phyloP scores from a whole-genome alignment of 2,113 vertebrate genomes.

The Romanogobio albipinnatus region DNA sequence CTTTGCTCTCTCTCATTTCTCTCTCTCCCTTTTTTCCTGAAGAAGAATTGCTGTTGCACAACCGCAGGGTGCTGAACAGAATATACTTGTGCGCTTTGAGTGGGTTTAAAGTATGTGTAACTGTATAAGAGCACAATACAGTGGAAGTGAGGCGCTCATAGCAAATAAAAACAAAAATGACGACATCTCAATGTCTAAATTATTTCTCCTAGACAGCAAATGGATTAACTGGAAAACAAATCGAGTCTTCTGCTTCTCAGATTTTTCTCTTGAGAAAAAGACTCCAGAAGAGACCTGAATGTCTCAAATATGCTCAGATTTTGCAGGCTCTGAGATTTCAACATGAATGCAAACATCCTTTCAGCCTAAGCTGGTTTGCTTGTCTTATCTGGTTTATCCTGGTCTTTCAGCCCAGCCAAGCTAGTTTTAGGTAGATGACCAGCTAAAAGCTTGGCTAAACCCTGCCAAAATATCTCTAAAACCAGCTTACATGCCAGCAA shows the following conservation, averaged over 20 bases:
- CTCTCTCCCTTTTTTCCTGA: constrained; percentile 35
- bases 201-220: background rate
- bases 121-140: background rate
- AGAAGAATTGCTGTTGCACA: constrained; percentile 47
- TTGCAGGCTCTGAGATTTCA: background rate
- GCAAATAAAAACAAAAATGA: background rate
- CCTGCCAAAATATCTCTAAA: background rate
- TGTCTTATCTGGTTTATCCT: background rate
- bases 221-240: background rate
- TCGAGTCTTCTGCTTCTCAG: background rate
- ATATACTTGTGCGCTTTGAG: constrained; percentile 17
- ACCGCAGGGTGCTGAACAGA: constrained; percentile 37
- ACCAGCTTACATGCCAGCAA: background rate
- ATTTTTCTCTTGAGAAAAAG: background rate
- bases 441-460: background rate
- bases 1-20: constrained; percentile 24
- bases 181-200: background rate
- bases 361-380: too few relatives aligned
- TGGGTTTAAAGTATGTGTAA: background rate
- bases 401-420: background rate
- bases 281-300: background rate
- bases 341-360: background rate
- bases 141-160: background rate
- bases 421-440: background rate
- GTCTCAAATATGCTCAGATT: background rate